A percentile compares a stretch with the other conserved stretches of the same genome.
Conservation (phyloP, 2,888 invertebrate species). For the Drosophila ustulata region DNA sequence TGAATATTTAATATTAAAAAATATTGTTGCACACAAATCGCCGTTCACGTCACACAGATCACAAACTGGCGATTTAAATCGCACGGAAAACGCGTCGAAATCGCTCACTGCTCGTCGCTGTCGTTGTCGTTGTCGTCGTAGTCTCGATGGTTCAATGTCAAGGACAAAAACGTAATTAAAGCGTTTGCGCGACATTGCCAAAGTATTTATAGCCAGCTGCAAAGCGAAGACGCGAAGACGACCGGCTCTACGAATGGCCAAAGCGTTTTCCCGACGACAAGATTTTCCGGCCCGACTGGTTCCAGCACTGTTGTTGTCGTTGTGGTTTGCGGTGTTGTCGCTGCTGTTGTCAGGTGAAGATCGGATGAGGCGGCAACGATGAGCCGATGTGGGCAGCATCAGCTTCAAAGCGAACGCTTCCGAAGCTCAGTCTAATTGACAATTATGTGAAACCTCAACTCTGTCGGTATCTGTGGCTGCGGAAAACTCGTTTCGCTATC, state of each 20-base stretch:
- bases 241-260: constrained; percentile 44
- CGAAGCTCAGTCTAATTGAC: constrained; percentile 72
- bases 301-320: constrained; percentile 52
- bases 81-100: constrained; percentile 56
- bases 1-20: constrained; percentile 27
- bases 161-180: constrained; percentile 84
- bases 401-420: constrained; percentile 50
- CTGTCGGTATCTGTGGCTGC: constrained; percentile 22
- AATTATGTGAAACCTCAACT: constrained; percentile 57
- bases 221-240: constrained; percentile 53
- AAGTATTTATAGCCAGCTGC: constrained; percentile 74
- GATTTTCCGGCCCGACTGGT: constrained; percentile 77
- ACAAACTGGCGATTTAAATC: constrained; percentile 47
- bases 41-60: constrained; percentile 33
- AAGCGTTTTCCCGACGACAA: constrained; percentile 74
- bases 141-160: constrained; percentile 77
- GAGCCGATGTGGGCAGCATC: constrained; percentile 36
- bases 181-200: constrained; percentile 75
- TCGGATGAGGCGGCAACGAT: constrained; percentile 40
- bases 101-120: constrained; percentile 31
- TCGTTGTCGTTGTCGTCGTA: constrained; percentile 8
- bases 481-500: constrained; percentile 63
- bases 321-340: constrained; percentile 12
- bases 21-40: constrained; percentile 27
- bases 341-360: constrained; percentile 37